phyloP scores from a whole-genome alignment of 2,113 vertebrate genomes.

The Piliocolobus tephrosceles region DNA sequence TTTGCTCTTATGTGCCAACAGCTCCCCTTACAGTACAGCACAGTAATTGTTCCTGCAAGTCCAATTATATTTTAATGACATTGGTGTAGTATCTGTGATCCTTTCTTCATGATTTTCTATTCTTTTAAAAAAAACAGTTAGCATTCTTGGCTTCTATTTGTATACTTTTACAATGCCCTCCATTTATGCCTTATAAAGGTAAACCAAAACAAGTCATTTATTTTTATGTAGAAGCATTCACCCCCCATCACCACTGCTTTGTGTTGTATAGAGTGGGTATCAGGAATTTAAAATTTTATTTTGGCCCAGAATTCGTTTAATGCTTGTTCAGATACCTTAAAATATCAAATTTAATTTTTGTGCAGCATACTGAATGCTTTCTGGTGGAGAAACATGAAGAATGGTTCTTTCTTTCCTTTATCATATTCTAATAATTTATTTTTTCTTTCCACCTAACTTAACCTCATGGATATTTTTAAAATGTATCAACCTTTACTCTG shows the following conservation, averaged over 20 bases:
- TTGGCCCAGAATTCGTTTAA: slow-evolving; percentile 2
- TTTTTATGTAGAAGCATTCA: slow-evolving; percentile 39
- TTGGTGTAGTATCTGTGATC: slow-evolving; percentile 64
- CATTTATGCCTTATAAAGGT: slow-evolving; percentile 47
- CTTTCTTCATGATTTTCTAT: slow-evolving; percentile 71
- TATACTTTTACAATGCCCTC: slow-evolving; percentile 41
- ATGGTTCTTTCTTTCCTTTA: slow-evolving; percentile 16
- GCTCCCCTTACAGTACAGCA: slow-evolving; percentile 86
- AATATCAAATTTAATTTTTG: slow-evolving; percentile 50
- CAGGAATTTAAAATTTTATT: slow-evolving; percentile 42
- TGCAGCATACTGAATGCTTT: slow-evolving; percentile 6
- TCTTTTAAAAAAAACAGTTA: not conserved
- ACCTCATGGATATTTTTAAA: slow-evolving; percentile 8
- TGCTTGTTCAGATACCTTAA: not conserved
- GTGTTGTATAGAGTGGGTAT: slow-evolving; percentile 18
- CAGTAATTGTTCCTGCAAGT: slow-evolving; percentile 82
- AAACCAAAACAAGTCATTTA: slow-evolving; percentile 23
- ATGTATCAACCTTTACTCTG: not conserved
- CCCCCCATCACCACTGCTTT: not conserved
- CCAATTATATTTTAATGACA: slow-evolving; percentile 69
- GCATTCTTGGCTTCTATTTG: slow-evolving; percentile 51
- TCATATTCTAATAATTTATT: slow-evolving; percentile 13
- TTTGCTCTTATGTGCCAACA: slow-evolving; percentile 83
- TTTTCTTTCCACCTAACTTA: slow-evolving; percentile 17
- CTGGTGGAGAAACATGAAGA: slow-evolving; percentile 43